Evolutionary conservation across 2,113 vertebrate genomes (phyloP).

Genomic region (Gambusia holbrooki): DNA sequence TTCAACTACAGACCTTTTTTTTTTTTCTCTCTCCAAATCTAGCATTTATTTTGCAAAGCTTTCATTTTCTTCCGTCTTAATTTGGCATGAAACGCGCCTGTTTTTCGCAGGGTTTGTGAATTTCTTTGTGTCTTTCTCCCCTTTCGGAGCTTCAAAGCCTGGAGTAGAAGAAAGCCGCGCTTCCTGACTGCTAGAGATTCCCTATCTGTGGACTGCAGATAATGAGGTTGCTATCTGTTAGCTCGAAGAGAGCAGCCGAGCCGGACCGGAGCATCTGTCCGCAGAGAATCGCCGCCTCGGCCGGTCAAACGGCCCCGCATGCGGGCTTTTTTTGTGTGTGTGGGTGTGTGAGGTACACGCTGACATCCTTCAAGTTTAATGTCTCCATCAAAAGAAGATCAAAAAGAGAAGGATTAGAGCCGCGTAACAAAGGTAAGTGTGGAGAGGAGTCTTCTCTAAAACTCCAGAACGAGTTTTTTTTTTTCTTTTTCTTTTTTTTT

Average conservation of each 20-base stretch:
- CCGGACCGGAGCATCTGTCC: slow-evolving; percentile 35
- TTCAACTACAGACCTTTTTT: neutral
- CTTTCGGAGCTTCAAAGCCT: slow-evolving; percentile 37
- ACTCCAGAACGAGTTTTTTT: slow-evolving; percentile 47
- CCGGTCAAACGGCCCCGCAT: slow-evolving; percentile 36
- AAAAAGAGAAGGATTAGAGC: slow-evolving; percentile 71
- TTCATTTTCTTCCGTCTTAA: slow-evolving; percentile 14
- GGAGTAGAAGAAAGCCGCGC: slow-evolving; percentile 49
- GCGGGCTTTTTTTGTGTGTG: no score
- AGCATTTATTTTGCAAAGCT: neutral
- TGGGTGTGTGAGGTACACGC: slow-evolving; percentile 43
- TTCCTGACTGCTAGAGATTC: slow-evolving; percentile 41
- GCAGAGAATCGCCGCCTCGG: slow-evolving; percentile 45
- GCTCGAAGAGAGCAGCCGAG: slow-evolving; percentile 46
- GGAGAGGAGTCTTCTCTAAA: slow-evolving; percentile 67
- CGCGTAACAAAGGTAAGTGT: slow-evolving; percentile 73
- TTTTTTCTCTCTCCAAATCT: neutral
- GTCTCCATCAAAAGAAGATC: slow-evolving; percentile 74
- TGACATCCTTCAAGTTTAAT: slow-evolving; percentile 71
- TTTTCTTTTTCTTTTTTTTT: no score
- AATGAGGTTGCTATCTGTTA: slow-evolving; percentile 68
- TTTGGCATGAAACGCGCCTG: slow-evolving; percentile 29
- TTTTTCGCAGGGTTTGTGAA: slow-evolving; percentile 27
- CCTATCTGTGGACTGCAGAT: slow-evolving; percentile 65
- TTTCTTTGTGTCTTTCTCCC: slow-evolving; percentile 37